Base-by-base conservation (phyloP, 23 tunicate species). In the Phallusia fumigata region DNA sequence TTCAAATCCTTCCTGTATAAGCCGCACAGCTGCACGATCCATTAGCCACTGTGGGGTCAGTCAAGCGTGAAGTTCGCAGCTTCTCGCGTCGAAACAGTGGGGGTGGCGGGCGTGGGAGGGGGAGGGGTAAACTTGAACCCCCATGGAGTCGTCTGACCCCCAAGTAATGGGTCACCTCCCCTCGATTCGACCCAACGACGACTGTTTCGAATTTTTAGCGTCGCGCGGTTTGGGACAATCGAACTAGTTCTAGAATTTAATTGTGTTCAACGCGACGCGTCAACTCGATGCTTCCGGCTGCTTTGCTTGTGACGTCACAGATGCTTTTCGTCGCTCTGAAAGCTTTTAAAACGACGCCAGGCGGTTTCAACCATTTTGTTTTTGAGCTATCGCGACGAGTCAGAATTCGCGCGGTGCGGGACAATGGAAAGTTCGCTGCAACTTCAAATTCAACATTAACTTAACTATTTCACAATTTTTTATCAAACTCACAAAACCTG, bases 121-220 rank as follows among this genome's bases (percentile, higher is more conserved):
- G 1, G 1, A 16, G 28, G 69, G 69, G 28, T 58, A 58, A 58
- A 58, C 69, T 58, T 58, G 69, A 58, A 58, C 69, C 69, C 28
- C 69, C 69, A 24, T 58, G 69, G 69, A 24, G 69, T 58, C 69
- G 69, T 58, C 69, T 58, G 69, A 58, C 69, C 69, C 69, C 69
- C 69, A 58, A 24, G 2, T 3, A 58, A 58, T 5, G 69, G 26
- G 26, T 24, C 26, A 58, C 28, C 28, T 2, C 26, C 69, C 69
- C 69, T 24, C 69, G 69, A 58, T 58, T 21, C 69, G 28, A 58
- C 26, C 69, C 69, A 58, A 21, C 69, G 69, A 24, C 69, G 28
- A 16, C 69, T 21, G 69, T 24, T 58, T 58, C 69, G 28, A 58
- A 58, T 58, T 58, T 58, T 58, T 58, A 21, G 69, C 28, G 28